phyloP scores from a whole-genome alignment of 2,888 invertebrate genomes.

The Drosophila nigricruria region DNA sequence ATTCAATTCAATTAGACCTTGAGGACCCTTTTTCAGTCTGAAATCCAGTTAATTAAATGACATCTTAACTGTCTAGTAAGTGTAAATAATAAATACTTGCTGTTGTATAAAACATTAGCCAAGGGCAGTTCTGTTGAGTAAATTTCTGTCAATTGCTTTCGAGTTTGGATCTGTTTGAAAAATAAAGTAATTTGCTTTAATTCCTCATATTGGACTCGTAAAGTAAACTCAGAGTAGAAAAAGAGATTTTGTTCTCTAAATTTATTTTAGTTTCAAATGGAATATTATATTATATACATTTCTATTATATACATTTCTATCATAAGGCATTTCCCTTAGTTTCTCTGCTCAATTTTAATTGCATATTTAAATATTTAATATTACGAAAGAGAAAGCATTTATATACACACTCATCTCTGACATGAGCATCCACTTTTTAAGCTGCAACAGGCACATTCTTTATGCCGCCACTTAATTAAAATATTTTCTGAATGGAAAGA shows the following conservation, averaged over 20 bases:
- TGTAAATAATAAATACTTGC: slow-evolving; percentile 2
- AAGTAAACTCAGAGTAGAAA: too few species aligned
- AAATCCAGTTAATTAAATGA: background rate
- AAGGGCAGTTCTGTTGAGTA: background rate
- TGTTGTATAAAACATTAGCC: background rate
- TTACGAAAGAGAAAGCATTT: background rate
- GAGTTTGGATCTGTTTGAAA: background rate
- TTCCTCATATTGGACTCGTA: background rate
- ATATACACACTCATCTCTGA: background rate
- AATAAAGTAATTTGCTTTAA: background rate
- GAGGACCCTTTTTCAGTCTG: slow-evolving; percentile 4
- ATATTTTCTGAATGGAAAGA: slow-evolving; percentile 30
- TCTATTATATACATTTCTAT: too few species aligned
- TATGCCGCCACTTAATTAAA: slow-evolving; percentile 47
- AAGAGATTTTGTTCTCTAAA: too few species aligned
- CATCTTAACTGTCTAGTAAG: slow-evolving; percentile 6
- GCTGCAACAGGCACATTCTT: slow-evolving; percentile 3
- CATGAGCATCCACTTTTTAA: background rate
- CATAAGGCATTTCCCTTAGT: too few species aligned
- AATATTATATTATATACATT: too few species aligned
- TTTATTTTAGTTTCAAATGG: too few species aligned
- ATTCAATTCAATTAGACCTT: slow-evolving; percentile 8
- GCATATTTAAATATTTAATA: background rate
- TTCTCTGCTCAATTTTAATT: background rate
- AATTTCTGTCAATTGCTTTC: background rate